phyloP scores from a whole-genome alignment of 2,888 invertebrate species.

The Hydrotaea cyrtoneurina region DNA sequence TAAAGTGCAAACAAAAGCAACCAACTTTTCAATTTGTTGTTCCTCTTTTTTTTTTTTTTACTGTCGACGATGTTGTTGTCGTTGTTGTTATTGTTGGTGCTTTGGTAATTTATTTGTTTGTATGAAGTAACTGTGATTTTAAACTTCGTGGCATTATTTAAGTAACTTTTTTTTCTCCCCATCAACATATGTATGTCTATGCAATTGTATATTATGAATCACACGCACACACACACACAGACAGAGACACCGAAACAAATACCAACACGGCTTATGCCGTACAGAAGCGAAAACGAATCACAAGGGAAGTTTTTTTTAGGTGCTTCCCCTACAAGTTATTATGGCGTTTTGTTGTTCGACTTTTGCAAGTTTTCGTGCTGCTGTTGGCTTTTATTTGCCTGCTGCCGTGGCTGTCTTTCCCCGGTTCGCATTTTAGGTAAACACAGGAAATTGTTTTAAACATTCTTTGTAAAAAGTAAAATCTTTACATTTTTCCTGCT shows the following conservation, averaged over 20 bases:
- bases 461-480: slow-evolving; percentile 9
- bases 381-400: not conserved
- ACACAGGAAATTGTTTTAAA: slow-evolving; percentile 28
- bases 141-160: slow-evolving; percentile 26
- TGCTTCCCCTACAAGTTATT: not conserved
- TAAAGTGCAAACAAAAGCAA: slow-evolving; percentile 32
- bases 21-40: slow-evolving; percentile 34
- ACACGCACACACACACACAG: not conserved
- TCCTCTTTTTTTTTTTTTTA: too few species aligned
- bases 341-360: not conserved
- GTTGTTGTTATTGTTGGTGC: slow-evolving; percentile 12
- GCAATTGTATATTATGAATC: not conserved
- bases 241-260: not conserved
- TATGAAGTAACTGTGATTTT: slow-evolving; percentile 39
- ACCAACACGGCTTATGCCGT: too few species aligned
- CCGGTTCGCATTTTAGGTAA: slow-evolving; percentile 23
- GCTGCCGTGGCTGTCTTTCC: not conserved
- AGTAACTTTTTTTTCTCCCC: not conserved
- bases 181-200: slow-evolving; percentile 1
- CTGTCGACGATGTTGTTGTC: not conserved
- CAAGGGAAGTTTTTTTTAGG: not conserved
- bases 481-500: slow-evolving; percentile 2
- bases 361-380: slow-evolving; percentile 1
- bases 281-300: too few species aligned
- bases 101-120: slow-evolving; percentile 32